Evolutionary conservation across 2,888 invertebrate genomes (phyloP), one percentile per base, ranked within the genome.

Genomic region (Troides aeacus): DNA sequence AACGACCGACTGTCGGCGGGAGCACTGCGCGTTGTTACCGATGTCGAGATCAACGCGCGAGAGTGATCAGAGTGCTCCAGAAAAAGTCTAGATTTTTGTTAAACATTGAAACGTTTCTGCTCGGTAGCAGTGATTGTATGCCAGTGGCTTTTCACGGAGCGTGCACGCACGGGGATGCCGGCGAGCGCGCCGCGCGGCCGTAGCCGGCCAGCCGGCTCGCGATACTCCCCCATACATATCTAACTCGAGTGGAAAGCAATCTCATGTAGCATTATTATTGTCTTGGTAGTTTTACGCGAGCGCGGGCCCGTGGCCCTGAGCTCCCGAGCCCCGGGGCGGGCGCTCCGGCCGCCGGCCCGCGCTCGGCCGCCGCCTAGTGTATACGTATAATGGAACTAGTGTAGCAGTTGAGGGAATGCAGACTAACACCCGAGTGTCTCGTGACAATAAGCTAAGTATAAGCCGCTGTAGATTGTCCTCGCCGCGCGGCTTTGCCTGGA

Each of bases 391-490:
- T 75, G 79, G 80, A 10, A 78, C 78, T 85, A 87, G 85, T 82
- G 82, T 87, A 83, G 80, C 77, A 77, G 80, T 78, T 83, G 84
- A 87, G 84, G 84, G 89, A 88, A 89, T 90, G 90, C 87, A 71
- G 80, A 88, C 90, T 90, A 91, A 91, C 90, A 89, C 83, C 82
- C 81, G 80, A 80, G 78, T 84, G 88, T 88, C 88, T 85, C 79
- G 78, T 86, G 90, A 91, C 90, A 91, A 91, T 91, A 91, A 90
- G 88, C 86, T 88, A 85, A 84, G 81, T 86, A 80, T 81, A 81
- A 81, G 85, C 81, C 79, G 85, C 86, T 78, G 85, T 89, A 89
- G 88, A 75, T 72, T 76, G 66, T 66, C 46, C 73, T 76, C 70
- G 75, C 76, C 81, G 81, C 81, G 79, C 81, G 84, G 75, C 84